These are phyloP conservation scores for Chelon labrosus DNA, from an alignment of 2,797 vertebrate species.

Conservation along the genomic window DNA sequence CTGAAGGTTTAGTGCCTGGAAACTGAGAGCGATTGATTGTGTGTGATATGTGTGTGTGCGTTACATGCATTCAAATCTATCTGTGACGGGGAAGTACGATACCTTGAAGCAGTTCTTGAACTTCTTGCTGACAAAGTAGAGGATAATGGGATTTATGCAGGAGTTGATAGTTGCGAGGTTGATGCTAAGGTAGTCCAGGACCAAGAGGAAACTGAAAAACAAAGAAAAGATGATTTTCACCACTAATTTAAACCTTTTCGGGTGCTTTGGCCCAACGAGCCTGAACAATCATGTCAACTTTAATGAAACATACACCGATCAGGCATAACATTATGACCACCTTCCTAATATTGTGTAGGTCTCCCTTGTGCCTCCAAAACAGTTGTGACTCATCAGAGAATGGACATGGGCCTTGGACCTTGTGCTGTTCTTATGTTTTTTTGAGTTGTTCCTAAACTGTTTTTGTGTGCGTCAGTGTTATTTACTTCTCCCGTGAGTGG, in stretches of 20 bases:
- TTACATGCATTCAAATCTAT: slow-evolving; percentile 18
- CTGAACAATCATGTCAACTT: no score
- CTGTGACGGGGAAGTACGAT: slow-evolving; percentile 33
- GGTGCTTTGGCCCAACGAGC: no score
- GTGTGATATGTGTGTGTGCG: background rate
- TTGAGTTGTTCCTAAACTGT: no score
- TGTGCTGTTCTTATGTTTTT: no score
- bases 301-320: no score
- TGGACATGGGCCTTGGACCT: no score
- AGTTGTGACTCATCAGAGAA: no score
- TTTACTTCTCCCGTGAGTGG: no score
- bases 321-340: no score
- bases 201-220: slow-evolving; percentile 90
- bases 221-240: background rate
- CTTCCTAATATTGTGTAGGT: no score
- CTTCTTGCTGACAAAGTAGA: slow-evolving; percentile 99
- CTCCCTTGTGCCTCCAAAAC: no score
- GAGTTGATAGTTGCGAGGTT: slow-evolving; percentile 97
- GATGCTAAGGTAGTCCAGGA: slow-evolving; percentile 92
- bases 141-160: slow-evolving; percentile 98
- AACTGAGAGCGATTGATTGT: background rate
- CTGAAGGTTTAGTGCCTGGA: slow-evolving; percentile 1
- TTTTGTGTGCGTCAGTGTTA: no score
- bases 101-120: slow-evolving; percentile 99
- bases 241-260: background rate